Evolutionary conservation across 1,140 invertebrate species (phyloP).

Genomic region (Cyrtorhinus lividipennis): DNA sequence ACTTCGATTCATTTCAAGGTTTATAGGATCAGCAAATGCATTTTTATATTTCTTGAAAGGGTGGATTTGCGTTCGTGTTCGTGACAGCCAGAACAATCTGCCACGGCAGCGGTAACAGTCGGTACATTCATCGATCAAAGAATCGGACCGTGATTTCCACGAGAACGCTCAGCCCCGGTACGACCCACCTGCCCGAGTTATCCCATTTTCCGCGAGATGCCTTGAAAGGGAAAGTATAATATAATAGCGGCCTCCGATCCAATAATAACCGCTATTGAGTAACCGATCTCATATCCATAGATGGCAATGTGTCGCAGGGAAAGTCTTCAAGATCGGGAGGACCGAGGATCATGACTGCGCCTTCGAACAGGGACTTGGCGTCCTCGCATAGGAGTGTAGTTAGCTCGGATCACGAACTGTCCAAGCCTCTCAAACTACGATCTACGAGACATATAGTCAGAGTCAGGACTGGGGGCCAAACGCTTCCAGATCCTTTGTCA

Average conservation of each 20-base stretch:
- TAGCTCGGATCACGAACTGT: conserved; percentile 8
- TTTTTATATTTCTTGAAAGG: too few relatives aligned
- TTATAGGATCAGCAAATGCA: too few relatives aligned
- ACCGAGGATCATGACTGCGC: neutral
- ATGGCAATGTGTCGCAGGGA: conserved; percentile 1
- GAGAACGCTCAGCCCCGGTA: too few relatives aligned
- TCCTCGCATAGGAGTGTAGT: neutral
- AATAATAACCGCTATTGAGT: neutral
- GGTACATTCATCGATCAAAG: too few relatives aligned
- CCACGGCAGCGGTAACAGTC: too few relatives aligned
- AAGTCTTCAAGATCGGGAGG: conserved; percentile 4
- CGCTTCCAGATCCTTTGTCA: conserved; percentile 9
- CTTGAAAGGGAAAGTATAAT: neutral
- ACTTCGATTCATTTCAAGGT: too few relatives aligned
- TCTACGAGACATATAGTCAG: neutral
- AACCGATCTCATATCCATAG: neutral
- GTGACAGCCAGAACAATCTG: too few relatives aligned
- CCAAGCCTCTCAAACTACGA: conserved; percentile 1
- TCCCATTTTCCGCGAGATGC: neutral
- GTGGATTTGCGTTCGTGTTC: too few relatives aligned
- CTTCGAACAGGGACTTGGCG: too few relatives aligned
- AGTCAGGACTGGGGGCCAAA: neutral
- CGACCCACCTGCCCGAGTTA: too few relatives aligned
- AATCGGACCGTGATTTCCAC: too few relatives aligned
- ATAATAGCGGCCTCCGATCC: neutral